These are phyloP conservation scores for Drosophila sproati DNA, from an alignment of 1,140 invertebrate genomes.

Conservation along the genomic window DNA sequence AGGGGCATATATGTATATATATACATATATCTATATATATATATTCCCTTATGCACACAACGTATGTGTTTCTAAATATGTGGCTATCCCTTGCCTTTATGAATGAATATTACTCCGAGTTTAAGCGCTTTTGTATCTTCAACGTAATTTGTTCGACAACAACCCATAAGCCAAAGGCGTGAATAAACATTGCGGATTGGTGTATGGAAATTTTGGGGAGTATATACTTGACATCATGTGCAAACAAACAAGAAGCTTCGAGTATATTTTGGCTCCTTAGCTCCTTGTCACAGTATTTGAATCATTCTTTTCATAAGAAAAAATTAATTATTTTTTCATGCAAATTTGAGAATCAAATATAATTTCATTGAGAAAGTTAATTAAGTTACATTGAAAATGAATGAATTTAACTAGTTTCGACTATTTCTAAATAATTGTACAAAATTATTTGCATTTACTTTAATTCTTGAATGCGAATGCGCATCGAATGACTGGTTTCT, in stretches of 20 bases:
- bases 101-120: conserved; percentile 47
- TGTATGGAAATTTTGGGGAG: conserved; percentile 1
- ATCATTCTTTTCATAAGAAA: too few species aligned
- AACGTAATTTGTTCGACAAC: conserved; percentile 57
- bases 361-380: too few species aligned
- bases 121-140: conserved; percentile 21
- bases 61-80: background rate
- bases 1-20: background rate
- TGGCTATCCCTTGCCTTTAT: conserved; percentile 8
- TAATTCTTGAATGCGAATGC: too few species aligned
- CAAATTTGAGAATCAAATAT: background rate
- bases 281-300: too few species aligned
- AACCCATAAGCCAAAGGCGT: conserved; percentile 21
- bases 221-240: conserved; percentile 17
- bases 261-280: too few species aligned
- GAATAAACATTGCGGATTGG: conserved; percentile 20
- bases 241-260: conserved; percentile 19
- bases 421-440: too few species aligned
- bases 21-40: background rate
- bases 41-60: background rate
- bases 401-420: too few species aligned
- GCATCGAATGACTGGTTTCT: too few species aligned
- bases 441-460: too few species aligned
- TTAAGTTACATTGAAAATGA: too few species aligned
- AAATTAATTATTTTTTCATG: background rate